These are phyloP conservation scores for Dascyllus trimaculatus DNA, from an alignment of 2,113 vertebrate species.

Conservation along the genomic window DNA sequence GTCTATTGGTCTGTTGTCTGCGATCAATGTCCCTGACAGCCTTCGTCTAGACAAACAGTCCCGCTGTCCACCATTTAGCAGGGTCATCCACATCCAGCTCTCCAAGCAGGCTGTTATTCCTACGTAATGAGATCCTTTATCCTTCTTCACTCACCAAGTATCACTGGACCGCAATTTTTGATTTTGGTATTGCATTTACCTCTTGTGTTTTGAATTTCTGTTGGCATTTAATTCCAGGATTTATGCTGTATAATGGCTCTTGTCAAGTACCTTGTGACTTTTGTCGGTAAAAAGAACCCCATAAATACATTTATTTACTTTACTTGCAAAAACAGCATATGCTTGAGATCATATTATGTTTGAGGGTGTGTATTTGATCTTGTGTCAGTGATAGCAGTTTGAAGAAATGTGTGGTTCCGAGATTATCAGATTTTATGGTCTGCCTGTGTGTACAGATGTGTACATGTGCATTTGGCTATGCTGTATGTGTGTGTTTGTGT, in stretches of 20 bases:
- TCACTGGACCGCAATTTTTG: slow-evolving; percentile 19
- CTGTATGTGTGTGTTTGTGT: slow-evolving; percentile 16
- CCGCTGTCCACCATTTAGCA: slow-evolving; percentile 53
- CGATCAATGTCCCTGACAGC: slow-evolving; percentile 65
- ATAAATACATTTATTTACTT: too few relatives aligned
- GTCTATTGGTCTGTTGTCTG: slow-evolving; percentile 44
- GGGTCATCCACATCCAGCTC: slow-evolving; percentile 57
- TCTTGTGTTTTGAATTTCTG: too few relatives aligned
- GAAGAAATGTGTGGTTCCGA: slow-evolving; percentile 19
- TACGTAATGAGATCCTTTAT: slow-evolving; percentile 64
- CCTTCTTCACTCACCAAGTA: slow-evolving; percentile 45
- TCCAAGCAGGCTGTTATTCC: slow-evolving; percentile 53
- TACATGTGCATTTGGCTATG: neutral
- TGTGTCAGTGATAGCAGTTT: neutral
- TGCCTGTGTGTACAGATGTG: neutral
- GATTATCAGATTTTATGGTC: slow-evolving; percentile 3
- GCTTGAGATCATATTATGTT: slow-evolving; percentile 25
- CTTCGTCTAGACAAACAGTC: slow-evolving; percentile 60
- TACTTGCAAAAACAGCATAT: neutral
- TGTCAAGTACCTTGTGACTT: too few relatives aligned
- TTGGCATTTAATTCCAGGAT: too few relatives aligned
- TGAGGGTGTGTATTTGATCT: neutral
- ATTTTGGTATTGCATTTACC: too few relatives aligned
- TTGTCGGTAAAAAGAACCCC: too few relatives aligned
- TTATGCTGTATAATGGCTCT: too few relatives aligned